Base-by-base conservation (phyloP, 1,140 invertebrate species). In the Panagrolaimus sp. region DNA sequence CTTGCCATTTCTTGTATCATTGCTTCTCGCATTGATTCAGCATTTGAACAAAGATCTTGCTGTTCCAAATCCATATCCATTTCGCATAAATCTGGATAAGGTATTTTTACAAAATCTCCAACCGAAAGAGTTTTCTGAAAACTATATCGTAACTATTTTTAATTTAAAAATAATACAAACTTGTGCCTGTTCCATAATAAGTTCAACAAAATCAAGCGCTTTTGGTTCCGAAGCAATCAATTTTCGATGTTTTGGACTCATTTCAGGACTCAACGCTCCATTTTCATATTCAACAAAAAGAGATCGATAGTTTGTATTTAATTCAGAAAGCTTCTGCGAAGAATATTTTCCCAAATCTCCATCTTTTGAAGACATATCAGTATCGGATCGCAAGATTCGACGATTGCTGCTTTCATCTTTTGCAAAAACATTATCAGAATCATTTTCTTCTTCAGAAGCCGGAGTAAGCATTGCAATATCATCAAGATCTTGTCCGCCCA, bases 71-170 rank as follows among this genome's bases (percentile, higher is more conserved):
- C 78, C 24, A 86, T 84, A 32, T 76, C 73, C 6, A 74, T 66
- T 24, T 88, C 88, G 26, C 86, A 83, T 80, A 90, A 83, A 76
- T 91, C 90, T 32, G 90, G 90, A 83, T 89, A 90, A 1, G 90
- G 89, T 3, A 90, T 87, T 84, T 91, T 90, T 0, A 89, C 88
- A 83, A 90, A 90, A 10, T 87, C 86, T 55, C 88, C 87, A 6
- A 90, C 86, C 74, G 88, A 89, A 66, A 83, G 86, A 1, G 89
- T 84, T 44, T 68, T 38, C 43, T 72, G 32, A 43, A 72, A 71
- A 66, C 21, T 24, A 14, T 45, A 38, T 15, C 14, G 8, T 32
- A 12, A 9, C 10, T 45, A 15, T 26, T 14, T 5, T n/a, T 14
- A 45, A 6, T 47, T 6, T 1, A 24, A 43, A 48, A 44, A 52